Evolutionary conservation across 2,797 vertebrate genomes (phyloP).

Genomic region (Selene dorsalis): DNA sequence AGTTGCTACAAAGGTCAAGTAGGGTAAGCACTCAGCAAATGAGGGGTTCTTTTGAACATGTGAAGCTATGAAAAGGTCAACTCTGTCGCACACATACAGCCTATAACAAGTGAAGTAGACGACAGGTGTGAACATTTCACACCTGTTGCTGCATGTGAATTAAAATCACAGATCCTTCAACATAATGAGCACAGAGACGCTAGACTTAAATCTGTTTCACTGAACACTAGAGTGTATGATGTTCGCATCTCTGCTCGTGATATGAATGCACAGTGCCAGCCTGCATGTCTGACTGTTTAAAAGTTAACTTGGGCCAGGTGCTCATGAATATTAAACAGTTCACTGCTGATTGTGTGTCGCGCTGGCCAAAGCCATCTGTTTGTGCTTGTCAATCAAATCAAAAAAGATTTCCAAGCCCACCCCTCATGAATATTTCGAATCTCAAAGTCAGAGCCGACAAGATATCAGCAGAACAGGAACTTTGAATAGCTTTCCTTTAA

Average conservation of each 20-base stretch:
- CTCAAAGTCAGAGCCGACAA: conserved; percentile 35
- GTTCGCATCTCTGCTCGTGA: conserved; percentile 49
- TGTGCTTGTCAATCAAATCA: conserved; percentile 66
- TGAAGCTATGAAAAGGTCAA: conserved; percentile 33
- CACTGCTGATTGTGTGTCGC: conserved; percentile 51
- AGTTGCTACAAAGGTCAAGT: neutral
- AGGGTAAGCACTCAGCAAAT: neutral
- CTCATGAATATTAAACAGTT: conserved; percentile 79
- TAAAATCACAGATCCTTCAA: conserved; percentile 45
- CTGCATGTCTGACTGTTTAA: conserved; percentile 48
- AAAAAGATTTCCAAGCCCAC: conserved; percentile 46
- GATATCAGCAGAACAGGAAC: conserved; percentile 18
- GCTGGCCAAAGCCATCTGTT: conserved; percentile 73
- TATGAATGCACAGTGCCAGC: conserved; percentile 40
- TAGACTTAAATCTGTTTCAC: conserved; percentile 23
- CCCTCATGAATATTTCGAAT: conserved; percentile 65
- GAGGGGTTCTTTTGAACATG: conserved; percentile 4
- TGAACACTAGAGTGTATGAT: conserved; percentile 24
- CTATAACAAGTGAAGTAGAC: neutral
- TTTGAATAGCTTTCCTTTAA: conserved; percentile 52
- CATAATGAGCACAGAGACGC: conserved; percentile 53
- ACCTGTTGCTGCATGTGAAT: conserved; percentile 57
- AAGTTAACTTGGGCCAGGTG: conserved; percentile 78
- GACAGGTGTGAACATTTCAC: conserved; percentile 33
- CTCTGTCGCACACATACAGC: neutral